Conservation (phyloP, 2,113 vertebrate species). For the Labrus mixtus region DNA sequence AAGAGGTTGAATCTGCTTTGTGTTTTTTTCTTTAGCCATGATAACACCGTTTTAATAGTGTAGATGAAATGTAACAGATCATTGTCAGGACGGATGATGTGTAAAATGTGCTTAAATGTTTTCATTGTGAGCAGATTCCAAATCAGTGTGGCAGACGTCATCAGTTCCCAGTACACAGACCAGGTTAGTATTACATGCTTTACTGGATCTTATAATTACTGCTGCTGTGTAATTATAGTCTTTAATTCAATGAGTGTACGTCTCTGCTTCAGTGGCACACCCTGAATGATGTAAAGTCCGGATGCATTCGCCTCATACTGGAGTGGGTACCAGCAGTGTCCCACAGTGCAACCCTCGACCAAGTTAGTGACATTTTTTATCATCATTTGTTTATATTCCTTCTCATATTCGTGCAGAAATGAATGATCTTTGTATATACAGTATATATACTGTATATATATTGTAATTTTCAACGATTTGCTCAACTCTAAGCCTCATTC, state of each 20-base stretch:
- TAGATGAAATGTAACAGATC: neutral
- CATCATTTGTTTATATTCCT: neutral
- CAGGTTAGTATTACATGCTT: slow-evolving; percentile 62
- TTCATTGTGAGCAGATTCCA: slow-evolving; percentile 62
- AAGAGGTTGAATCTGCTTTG: neutral
- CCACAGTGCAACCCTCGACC: slow-evolving; percentile 80
- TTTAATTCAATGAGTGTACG: neutral
- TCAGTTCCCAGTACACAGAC: slow-evolving; percentile 75
- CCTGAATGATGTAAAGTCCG: slow-evolving; percentile 89
- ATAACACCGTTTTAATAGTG: neutral
- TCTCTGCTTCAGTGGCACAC: slow-evolving; percentile 87
- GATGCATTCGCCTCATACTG: slow-evolving; percentile 86
- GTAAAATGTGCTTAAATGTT: neutral
- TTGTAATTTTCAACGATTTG: neutral
- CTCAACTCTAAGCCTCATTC: neutral
- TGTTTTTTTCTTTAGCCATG: neutral
- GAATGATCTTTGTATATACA: neutral
- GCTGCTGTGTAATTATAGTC: neutral
- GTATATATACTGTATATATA: too few species aligned
- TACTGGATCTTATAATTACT: neutral
- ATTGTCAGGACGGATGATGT: neutral
- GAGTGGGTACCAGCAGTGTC: slow-evolving; percentile 85
- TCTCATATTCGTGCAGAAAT: neutral
- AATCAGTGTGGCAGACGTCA: slow-evolving; percentile 74
- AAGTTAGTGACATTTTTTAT: slow-evolving; percentile 74